Conservation (phyloP, 2,113 vertebrate genomes). For the Eolophus roseicapilla region DNA sequence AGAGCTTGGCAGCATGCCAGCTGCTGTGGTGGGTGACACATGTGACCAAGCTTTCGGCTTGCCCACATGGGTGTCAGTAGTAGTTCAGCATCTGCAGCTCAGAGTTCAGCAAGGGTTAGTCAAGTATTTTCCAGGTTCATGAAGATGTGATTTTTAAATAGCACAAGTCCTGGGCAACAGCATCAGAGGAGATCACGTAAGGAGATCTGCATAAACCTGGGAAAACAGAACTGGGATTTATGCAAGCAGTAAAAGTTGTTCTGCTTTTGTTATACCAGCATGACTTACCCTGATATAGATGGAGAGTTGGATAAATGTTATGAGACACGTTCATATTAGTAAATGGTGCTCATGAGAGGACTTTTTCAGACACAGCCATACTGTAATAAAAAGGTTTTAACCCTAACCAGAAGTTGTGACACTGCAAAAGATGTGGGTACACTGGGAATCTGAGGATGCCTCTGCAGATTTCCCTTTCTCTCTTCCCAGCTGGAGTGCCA, state of each 20-base stretch:
- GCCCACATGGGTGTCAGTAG: not conserved
- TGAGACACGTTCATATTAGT: fast-evolving
- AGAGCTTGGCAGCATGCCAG: fast-evolving
- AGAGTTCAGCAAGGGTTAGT: not conserved
- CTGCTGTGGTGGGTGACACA: fast-evolving
- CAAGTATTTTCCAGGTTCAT: not conserved
- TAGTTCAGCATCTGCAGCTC: not conserved
- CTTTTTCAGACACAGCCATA: not conserved
- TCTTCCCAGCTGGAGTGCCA: not conserved
- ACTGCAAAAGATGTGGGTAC: not conserved
- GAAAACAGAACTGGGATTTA: not conserved
- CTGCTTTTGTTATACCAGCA: not conserved
- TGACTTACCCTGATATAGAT: not conserved
- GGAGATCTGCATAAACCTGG: not conserved
- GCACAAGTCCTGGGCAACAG: not conserved
- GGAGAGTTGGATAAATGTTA: not conserved
- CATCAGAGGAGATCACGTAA: not conserved
- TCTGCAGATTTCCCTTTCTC: not conserved
- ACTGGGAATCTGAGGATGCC: not conserved
- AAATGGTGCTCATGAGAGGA: not conserved
- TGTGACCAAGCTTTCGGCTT: fast-evolving
- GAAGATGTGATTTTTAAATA: not conserved
- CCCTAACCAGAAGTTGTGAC: not conserved
- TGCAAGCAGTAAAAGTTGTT: not conserved
- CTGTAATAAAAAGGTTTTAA: not conserved